These are phyloP conservation scores for Podotricha telesiphe DNA, from an alignment of 2,888 invertebrate genomes.

Conservation along the genomic window DNA sequence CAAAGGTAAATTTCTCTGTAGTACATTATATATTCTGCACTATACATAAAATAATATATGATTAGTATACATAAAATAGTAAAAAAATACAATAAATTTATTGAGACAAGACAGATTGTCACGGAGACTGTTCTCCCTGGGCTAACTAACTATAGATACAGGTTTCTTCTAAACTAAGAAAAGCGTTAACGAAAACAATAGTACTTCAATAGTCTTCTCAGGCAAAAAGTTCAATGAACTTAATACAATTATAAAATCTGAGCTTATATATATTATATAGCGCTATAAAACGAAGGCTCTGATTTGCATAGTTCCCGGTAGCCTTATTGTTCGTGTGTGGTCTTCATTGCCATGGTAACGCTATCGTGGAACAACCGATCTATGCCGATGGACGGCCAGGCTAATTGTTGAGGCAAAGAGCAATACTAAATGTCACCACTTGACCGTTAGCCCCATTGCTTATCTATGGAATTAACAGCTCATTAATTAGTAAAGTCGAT, in stretches of 20 bases:
- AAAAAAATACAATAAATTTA: too few species aligned
- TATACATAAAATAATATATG: too few species aligned
- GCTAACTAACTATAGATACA: too few species aligned
- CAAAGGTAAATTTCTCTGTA: too few species aligned
- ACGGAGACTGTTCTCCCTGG: too few species aligned
- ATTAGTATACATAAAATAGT: too few species aligned
- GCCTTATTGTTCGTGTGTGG: slow-evolving; percentile 76
- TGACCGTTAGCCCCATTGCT: slow-evolving; percentile 56
- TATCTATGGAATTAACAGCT: slow-evolving; percentile 41
- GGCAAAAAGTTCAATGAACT: not conserved
- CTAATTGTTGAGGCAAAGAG: slow-evolving; percentile 72
- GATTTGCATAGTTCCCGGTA: slow-evolving; percentile 51
- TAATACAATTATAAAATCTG: slow-evolving; percentile 13
- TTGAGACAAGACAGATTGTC: too few species aligned
- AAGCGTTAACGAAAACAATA: too few species aligned
- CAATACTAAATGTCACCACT: slow-evolving; percentile 66
- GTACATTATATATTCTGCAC: too few species aligned
- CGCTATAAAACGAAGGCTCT: slow-evolving; percentile 40
- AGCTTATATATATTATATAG: slow-evolving; percentile 21
- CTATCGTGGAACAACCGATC: slow-evolving; percentile 55
- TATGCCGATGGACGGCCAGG: slow-evolving; percentile 77
- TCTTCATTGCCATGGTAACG: slow-evolving; percentile 73
- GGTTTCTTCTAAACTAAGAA: too few species aligned
- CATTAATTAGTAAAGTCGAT: slow-evolving; percentile 37
- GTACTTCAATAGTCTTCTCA: too few species aligned